Evolutionary conservation across 2,113 vertebrate species (phyloP).

Genomic region (Geococcyx californianus): DNA sequence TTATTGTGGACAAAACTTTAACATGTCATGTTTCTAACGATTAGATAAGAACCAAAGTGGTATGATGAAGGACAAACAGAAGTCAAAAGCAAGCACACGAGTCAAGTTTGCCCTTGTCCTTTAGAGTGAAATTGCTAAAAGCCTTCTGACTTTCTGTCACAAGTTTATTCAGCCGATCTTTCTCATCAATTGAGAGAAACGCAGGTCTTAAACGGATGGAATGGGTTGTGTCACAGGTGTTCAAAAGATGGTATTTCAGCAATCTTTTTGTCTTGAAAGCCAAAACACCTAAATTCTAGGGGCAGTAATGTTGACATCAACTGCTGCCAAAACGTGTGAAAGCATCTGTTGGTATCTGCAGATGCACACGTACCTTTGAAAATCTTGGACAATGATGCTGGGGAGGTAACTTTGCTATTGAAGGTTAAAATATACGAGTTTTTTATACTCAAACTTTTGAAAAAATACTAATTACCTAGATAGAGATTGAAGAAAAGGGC

Average conservation of each 20-base stretch:
- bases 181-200: background rate
- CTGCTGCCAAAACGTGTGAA: background rate
- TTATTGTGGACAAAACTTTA: background rate
- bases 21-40: background rate
- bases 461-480: background rate
- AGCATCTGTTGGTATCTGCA: background rate
- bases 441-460: background rate
- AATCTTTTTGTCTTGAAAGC: background rate
- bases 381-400: background rate
- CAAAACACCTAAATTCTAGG: background rate
- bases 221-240: background rate
- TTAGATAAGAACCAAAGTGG: background rate
- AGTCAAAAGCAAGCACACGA: background rate
- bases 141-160: background rate
- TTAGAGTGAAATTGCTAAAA: background rate
- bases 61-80: constrained; percentile 5
- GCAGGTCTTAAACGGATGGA: background rate
- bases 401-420: background rate
- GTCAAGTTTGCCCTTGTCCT: background rate
- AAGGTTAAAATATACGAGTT: background rate
- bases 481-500: background rate
- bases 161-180: background rate
- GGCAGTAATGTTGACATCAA: background rate
- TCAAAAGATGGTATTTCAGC: background rate
- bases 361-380: background rate